A percentile compares a stretch with the other conserved stretches of the same genome.
phyloP scores from a whole-genome alignment of 1,140 invertebrate species.

The Agraylea sexmaculata region DNA sequence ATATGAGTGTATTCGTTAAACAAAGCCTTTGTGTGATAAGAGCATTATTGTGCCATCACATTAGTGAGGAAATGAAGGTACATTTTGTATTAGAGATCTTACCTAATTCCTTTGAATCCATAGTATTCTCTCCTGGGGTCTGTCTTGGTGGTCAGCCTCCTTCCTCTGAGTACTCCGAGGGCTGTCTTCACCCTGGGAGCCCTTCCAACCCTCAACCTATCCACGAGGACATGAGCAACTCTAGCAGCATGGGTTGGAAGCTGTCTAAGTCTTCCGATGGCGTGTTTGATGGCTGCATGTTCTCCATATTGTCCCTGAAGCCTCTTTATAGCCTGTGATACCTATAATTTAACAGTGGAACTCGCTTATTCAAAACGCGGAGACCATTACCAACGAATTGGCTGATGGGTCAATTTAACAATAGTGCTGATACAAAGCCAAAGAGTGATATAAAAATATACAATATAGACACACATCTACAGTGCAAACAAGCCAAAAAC shows the following conservation, averaged over 20 bases:
- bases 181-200: conserved; percentile 34
- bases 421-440: too few relatives aligned
- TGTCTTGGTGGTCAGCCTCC: conserved; percentile 39
- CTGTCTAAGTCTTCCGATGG: conserved; percentile 31
- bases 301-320: conserved; percentile 36
- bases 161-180: conserved; percentile 39
- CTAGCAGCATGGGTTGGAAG: conserved; percentile 34
- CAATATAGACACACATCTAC: too few relatives aligned
- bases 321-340: conserved; percentile 37
- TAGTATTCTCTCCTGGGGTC: conserved; percentile 40
- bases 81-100: too few relatives aligned
- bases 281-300: conserved; percentile 33
- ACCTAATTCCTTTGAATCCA: conserved; percentile 47
- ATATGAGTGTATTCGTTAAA: too few relatives aligned
- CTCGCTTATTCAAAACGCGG: too few relatives aligned
- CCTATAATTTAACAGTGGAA: conserved; percentile 25
- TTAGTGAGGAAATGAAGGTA: too few relatives aligned
- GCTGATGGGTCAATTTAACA: too few relatives aligned
- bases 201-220: conserved; percentile 37
- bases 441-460: too few relatives aligned
- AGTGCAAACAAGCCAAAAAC: too few relatives aligned
- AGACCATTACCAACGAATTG: too few relatives aligned
- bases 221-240: conserved; percentile 35
- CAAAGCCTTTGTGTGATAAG: too few relatives aligned
- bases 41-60: too few relatives aligned